Conservation (phyloP, 2,888 invertebrate species). For the Erynnis tages region DNA sequence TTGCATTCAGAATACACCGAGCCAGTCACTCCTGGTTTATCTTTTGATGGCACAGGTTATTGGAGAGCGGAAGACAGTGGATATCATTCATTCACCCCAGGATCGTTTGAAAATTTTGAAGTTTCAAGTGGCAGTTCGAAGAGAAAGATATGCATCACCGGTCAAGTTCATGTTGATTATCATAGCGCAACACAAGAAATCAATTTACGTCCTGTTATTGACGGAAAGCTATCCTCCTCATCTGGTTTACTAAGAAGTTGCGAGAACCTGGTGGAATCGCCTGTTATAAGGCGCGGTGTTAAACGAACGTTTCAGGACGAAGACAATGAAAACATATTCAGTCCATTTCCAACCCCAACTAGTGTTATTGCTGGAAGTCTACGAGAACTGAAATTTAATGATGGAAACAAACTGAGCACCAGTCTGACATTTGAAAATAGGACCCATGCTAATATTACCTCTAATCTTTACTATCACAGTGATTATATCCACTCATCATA, state of each 20-base stretch:
- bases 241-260: constrained; percentile 27
- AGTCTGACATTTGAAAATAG: constrained; percentile 31
- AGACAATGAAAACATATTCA: constrained; percentile 39
- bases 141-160: constrained; percentile 45
- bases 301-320: constrained; percentile 61
- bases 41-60: constrained; percentile 51
- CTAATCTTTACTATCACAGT: constrained; percentile 37
- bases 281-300: constrained; percentile 52
- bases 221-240: constrained; percentile 37
- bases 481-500: constrained; percentile 50
- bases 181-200: constrained; percentile 45
- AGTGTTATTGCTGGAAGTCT: constrained; percentile 67
- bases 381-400: constrained; percentile 61
- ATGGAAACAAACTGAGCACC: constrained; percentile 44
- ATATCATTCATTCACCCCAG: constrained; percentile 67
- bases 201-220: constrained; percentile 38
- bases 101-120: constrained; percentile 60
- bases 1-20: constrained; percentile 53
- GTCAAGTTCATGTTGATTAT: constrained; percentile 49
- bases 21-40: constrained; percentile 51
- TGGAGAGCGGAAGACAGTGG: constrained; percentile 72
- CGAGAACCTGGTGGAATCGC: constrained; percentile 45
- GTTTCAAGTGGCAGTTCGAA: constrained; percentile 55
- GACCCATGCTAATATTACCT: constrained; percentile 29
- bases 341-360: constrained; percentile 60